Conservation (phyloP, 2,888 invertebrate genomes). For the Hetaerina titia region DNA sequence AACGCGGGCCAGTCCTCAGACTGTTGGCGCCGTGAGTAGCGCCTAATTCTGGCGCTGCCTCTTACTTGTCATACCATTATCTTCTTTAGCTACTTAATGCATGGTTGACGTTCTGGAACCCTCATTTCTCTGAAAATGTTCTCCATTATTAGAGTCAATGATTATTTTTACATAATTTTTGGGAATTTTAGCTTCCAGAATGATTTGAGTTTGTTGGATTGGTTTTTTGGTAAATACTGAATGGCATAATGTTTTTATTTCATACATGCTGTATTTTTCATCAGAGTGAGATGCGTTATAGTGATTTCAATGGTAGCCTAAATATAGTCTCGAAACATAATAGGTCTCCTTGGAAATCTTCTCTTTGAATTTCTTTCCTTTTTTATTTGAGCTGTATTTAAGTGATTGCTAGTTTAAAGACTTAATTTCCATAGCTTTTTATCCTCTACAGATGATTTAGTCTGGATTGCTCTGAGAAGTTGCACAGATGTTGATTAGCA, state of each 20-base stretch:
- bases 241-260: constrained; percentile 41
- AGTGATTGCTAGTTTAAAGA: constrained; percentile 5
- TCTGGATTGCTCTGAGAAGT: constrained; percentile 36
- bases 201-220: constrained; percentile 37
- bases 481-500: constrained; percentile 42
- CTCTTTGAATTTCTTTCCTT: constrained; percentile 12
- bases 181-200: constrained; percentile 36
- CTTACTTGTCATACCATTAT: constrained; percentile 50
- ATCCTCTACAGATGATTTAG: neutral
- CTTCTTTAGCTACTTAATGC: constrained; percentile 47
- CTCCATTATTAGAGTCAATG: neutral
- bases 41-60: constrained; percentile 55
- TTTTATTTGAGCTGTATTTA: constrained; percentile 25
- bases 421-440: constrained; percentile 4
- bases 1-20: constrained; percentile 84
- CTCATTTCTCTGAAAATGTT: constrained; percentile 59
- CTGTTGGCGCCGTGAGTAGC: constrained; percentile 83
- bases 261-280: constrained; percentile 4
- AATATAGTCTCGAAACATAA: neutral
- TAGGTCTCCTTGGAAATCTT: constrained; percentile 22
- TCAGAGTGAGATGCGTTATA: neutral
- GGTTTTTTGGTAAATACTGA: constrained; percentile 4
- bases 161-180: constrained; percentile 27
- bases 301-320: neutral
- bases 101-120: constrained; percentile 60